Evolutionary conservation across 2,797 vertebrate genomes (phyloP), one percentile per base, ranked within the genome.

Genomic region (Podarcis lilfordi): DNA sequence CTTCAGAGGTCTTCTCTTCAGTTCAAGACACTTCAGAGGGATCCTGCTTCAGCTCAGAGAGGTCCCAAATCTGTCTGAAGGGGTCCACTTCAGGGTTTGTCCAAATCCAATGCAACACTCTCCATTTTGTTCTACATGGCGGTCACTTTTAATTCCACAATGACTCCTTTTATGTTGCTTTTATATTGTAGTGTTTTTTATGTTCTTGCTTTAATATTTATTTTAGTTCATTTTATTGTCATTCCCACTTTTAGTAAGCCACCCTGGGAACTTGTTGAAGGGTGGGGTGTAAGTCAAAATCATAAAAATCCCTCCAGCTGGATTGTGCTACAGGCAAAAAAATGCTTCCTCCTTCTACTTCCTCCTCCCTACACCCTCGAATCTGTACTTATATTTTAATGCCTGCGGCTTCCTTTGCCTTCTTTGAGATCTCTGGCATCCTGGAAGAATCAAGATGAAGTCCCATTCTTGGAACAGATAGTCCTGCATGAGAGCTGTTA

Each of bases 301-400:
- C 15, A 81, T 81, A 81, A 61, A 81, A 81, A 82, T 0, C 43
- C 3, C 64, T 86, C 3, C 40, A 55, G 32, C 43, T 25, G 72
- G 35, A 85, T 29, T 91, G 87, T 92, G 76, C 4, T 21, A 3
- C 5, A 84, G 45, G 21, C 40, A 13, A 87, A 75, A 79, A 55
- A 79, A 55, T 59, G 7, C n/a, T 79, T 59, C 32, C 0, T 15
- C 35, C 29, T 32, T 71, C 11, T n/a, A 4, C 29, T 25, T 35
- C 21, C 37, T 40, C 6, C 50, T 80, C 72, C 13, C 17, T 15
- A 17, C 15, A 3, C 32, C 35, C 13, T 40, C 8, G 4, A 15
- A 40, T 17, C 13, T 75, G 3, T 35, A 64, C 72, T 81, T 86
- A 77, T 82, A 17, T 6, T 25, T 86, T 35, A 25, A 40, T 80